These are phyloP conservation scores for Buteo buteo DNA, from an alignment of 2,113 vertebrate genomes.

Conservation along the genomic window DNA sequence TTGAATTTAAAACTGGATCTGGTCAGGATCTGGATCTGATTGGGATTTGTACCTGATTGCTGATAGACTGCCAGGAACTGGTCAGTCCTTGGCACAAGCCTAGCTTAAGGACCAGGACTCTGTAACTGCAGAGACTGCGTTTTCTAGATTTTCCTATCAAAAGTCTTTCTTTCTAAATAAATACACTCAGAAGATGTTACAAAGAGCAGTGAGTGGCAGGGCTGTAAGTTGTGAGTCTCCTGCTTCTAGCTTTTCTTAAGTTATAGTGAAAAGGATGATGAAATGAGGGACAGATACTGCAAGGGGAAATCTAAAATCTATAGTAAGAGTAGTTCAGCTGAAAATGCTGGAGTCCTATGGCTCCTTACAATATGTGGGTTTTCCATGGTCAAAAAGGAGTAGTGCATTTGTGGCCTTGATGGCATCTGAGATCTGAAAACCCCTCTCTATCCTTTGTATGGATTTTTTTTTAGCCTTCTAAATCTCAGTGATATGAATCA, in stretches of 20 bases:
- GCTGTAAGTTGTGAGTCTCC: background rate
- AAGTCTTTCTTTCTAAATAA: background rate
- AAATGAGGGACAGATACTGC: background rate
- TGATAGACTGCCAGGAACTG: background rate
- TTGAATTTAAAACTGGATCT: background rate
- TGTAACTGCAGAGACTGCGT: background rate
- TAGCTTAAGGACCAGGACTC: background rate
- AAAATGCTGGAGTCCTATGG: background rate
- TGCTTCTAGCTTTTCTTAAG: background rate
- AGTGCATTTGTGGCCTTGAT: background rate
- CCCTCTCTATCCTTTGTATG: background rate
- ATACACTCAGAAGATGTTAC: background rate
- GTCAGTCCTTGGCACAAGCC: background rate
- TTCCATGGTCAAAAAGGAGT: background rate
- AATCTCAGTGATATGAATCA: slow-evolving; percentile 2
- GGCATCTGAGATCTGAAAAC: background rate
- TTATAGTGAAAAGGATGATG: background rate
- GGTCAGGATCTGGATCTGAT: background rate
- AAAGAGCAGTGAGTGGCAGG: background rate
- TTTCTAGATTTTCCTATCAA: background rate
- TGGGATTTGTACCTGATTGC: background rate
- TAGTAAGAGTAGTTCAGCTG: background rate
- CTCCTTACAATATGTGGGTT: background rate
- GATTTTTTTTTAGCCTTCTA: slow-evolving; percentile 18
- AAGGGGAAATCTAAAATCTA: background rate